Evolutionary conservation across 1,140 invertebrate species (phyloP), one percentile per base, ranked within the genome.

Genomic region (Drosophila nannoptera): DNA sequence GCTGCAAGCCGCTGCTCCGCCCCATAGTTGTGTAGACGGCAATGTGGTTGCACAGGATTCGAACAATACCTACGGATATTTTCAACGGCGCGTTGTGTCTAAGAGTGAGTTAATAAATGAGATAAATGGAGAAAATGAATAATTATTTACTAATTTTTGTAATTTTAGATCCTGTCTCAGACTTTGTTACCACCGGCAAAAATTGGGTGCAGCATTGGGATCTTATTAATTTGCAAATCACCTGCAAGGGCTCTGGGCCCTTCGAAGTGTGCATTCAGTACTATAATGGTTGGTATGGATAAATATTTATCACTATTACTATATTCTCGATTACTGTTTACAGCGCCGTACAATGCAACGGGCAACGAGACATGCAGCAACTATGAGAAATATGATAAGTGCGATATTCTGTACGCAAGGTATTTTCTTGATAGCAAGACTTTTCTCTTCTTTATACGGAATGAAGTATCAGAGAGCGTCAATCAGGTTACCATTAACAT

Each of bases 141-240:
- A 40, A 43, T 38, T 33, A 4, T 46, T 12, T 35, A 16, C 22
- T 8, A 8, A 22, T 7, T n/a, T 7, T 16, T 1, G 9, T 5
- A 29, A 65, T 48, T 91, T 22, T 77, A 96, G 95, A 91, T 76
- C 93, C 94, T 1, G 91, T 96, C 61, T 87, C 90, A 11, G 92
- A 93, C 72, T 89, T 95, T 7, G 92, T 91, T 8, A 92, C 94
- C 5, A 92, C 91, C 11, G 95, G 94, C 5, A 92, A 93, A 38
- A 94, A 94, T 74, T 97, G 95, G 95, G 90, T 96, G 11, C 92
- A 95, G 75, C 93, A 94, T 48, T 95, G 94, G 48, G 94, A 95
- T 58, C 90, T 96, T 46, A 82, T 96, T n/a, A 91, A 92, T 53
- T 84, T 97, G 5, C 91, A 93, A 69, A 91, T 96, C 1, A 92